Percentiles rank a stretch among this genome's conserved stretches.
Evolutionary conservation across 2,113 vertebrate genomes (phyloP).

Genomic region (Urocolius indicus): DNA sequence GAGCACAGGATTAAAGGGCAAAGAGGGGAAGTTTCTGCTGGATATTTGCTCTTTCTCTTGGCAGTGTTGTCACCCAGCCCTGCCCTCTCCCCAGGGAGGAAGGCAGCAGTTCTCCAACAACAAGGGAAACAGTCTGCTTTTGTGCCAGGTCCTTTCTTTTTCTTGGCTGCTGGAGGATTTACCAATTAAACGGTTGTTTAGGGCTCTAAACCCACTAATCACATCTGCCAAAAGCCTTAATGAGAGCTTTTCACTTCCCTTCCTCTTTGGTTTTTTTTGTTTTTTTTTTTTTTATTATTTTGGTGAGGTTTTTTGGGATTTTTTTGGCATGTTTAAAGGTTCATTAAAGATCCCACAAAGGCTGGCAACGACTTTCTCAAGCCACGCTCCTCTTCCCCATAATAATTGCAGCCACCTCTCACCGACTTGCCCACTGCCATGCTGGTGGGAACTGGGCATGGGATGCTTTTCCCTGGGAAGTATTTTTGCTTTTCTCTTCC

Average conservation of each 20-base stretch:
- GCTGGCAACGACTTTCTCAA: not conserved
- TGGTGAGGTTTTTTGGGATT: too few species aligned
- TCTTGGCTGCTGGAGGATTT: slow-evolving; percentile 28
- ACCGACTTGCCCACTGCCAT: not conserved
- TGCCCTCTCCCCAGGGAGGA: not conserved
- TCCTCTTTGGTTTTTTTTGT: not conserved
- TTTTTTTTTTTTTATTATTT: too few species aligned
- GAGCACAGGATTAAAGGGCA: not conserved
- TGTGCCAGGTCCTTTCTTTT: not conserved
- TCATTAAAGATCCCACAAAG: slow-evolving; percentile 50
- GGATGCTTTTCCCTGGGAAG: not conserved
- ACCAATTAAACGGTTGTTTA: slow-evolving; percentile 52
- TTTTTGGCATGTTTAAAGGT: slow-evolving; percentile 27
- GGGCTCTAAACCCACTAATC: slow-evolving; percentile 56
- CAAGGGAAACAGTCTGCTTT: not conserved
- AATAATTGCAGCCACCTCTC: not conserved
- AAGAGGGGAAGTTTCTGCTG: not conserved
- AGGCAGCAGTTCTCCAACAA: not conserved
- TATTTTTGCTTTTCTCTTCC: not conserved
- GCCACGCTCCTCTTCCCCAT: not conserved
- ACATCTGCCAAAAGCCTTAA: slow-evolving; percentile 68
- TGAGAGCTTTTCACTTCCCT: slow-evolving; percentile 47
- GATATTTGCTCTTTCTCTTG: not conserved
- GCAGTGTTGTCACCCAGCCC: not conserved
- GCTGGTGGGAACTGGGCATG: not conserved